phyloP scores from a whole-genome alignment of 2,797 vertebrate genomes.

The Tragopan temminckii region DNA sequence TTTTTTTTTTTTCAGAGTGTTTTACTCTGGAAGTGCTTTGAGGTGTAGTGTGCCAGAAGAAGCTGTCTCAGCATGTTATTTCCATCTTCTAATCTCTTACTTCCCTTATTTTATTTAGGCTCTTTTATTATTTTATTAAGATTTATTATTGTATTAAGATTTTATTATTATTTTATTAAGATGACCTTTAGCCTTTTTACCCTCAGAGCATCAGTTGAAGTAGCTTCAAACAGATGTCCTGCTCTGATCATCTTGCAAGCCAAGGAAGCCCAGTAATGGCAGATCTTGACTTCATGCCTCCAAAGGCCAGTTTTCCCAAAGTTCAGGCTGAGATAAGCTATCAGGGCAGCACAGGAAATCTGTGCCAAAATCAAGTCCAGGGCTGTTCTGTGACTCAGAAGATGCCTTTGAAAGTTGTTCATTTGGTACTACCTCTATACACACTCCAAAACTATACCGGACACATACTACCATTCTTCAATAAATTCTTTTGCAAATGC shows the following conservation, averaged over 20 bases:
- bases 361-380: not conserved
- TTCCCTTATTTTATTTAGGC: not conserved
- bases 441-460: not conserved
- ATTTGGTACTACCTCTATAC: not conserved
- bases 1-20: too few species aligned
- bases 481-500: not conserved
- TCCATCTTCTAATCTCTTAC: not conserved
- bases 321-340: not conserved
- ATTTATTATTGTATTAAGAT: too few species aligned
- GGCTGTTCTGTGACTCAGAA: not conserved
- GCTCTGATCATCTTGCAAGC: not conserved
- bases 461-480: not conserved
- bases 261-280: not conserved
- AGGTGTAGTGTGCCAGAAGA: not conserved
- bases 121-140: too few species aligned
- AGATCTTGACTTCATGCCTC: not conserved
- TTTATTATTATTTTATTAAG: too few species aligned
- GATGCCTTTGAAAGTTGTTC: not conserved
- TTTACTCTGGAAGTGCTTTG: not conserved
- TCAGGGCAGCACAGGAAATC: not conserved
- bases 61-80: not conserved
- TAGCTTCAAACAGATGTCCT: not conserved
- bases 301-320: not conserved
- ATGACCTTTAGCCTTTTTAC: not conserved
- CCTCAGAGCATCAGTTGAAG: not conserved